Evolutionary conservation across 2,888 invertebrate genomes (phyloP), one percentile per base, ranked within the genome.

Genomic region (Drosophila picticornis): DNA sequence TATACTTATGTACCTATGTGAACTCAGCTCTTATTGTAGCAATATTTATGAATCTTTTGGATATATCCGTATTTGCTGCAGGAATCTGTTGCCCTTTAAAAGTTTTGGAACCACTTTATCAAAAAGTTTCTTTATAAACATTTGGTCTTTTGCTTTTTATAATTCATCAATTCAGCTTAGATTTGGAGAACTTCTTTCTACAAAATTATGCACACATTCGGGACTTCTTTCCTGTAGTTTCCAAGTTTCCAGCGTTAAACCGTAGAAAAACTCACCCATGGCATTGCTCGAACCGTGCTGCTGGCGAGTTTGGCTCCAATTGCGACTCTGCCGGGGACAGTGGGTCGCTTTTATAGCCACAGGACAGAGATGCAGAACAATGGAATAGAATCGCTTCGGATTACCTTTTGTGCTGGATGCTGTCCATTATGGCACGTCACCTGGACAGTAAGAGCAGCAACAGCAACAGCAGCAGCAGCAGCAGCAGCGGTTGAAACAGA

Each of bases 371-470:
- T 40, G 55, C 34, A 27, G 72, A 77, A 90, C 85, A 90, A 91
- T 76, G 56, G 69, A 34, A 57, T 50, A 51, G 57, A 65, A 58
- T n/a, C 56, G 72, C 88, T 31, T 90, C 91, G 66, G 80, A 80
- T 90, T 90, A 90, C 90, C 91, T 90, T 83, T 88, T 84, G 89
- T 61, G 64, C 27, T 57, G 16, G 31, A 11, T 38, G 69, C 67
- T 69, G 77, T 90, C 85, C 85, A 86, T 86, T 90, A 90, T 68
- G 75, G 60, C 34, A 58, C 88, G 88, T 85, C 85, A 90, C 90
- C 88, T 86, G 85, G 90, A 74, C 85, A 75, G 81, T 48, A 46
- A 61, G 31, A 29, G 38, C 40, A 52, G 27, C 31, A 32, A 22
- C 46, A 52, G 19, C 50, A 51, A 29, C 34, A 55, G 5, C 29